phyloP scores from a whole-genome alignment of 2,113 vertebrate genomes.

The Dryoscopus gambensis region DNA sequence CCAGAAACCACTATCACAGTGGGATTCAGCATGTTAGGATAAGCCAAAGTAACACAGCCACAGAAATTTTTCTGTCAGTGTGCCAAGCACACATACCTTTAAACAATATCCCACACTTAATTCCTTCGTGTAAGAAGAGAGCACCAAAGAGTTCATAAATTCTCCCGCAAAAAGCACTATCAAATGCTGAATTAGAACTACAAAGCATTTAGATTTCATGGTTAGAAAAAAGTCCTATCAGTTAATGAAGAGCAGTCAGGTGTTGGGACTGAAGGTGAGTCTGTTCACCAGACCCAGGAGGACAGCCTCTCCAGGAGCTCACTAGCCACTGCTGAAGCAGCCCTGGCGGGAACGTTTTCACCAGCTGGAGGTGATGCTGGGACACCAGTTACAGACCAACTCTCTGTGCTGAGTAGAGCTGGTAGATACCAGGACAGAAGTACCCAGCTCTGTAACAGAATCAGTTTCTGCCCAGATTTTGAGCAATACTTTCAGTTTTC shows the following conservation, averaged over 20 bases:
- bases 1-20: not conserved
- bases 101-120: not conserved
- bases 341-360: fast-evolving
- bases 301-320: not conserved
- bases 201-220: not conserved
- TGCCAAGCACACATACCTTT: not conserved
- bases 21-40: not conserved
- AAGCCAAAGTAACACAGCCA: not conserved
- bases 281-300: not conserved
- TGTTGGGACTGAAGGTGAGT: not conserved
- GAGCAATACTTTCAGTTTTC: not conserved
- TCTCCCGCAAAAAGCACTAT: not conserved
- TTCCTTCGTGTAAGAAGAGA: not conserved
- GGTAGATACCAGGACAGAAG: not conserved
- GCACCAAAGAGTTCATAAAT: not conserved
- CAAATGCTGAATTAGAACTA: not conserved
- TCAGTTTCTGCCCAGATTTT: not conserved
- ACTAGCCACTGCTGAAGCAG: not conserved
- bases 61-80: not conserved
- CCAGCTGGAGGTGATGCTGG: not conserved
- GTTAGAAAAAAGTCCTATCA: not conserved
- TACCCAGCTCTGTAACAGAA: not conserved
- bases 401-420: not conserved
- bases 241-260: not conserved
- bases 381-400: not conserved